Conservation (phyloP, 2,888 invertebrate species). For the Alitta virens region DNA sequence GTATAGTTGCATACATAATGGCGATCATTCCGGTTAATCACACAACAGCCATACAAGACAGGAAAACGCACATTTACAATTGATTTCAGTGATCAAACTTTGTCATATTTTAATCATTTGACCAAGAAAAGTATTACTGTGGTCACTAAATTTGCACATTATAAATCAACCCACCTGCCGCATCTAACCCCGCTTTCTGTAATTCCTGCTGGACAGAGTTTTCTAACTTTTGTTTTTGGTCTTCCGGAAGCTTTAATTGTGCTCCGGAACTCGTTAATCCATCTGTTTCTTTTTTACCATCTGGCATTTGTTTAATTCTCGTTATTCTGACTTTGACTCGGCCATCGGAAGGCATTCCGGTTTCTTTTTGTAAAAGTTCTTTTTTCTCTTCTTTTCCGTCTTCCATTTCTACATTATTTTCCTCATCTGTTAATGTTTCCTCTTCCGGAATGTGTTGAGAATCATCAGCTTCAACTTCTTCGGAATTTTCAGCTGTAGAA, state of each 20-base stretch:
- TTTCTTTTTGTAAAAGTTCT: no score
- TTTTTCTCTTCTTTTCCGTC: no score
- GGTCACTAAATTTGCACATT: no score
- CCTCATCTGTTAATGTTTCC: not conserved
- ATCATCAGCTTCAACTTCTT: not conserved
- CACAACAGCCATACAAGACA: no score
- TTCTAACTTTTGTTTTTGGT: constrained; percentile 41
- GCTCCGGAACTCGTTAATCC: constrained; percentile 8
- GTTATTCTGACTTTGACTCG: constrained; percentile 37
- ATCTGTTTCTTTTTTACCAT: constrained; percentile 10
- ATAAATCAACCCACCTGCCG: constrained; percentile 34
- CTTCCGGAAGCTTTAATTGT: constrained; percentile 12
- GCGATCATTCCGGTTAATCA: no score
- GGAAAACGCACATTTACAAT: no score
- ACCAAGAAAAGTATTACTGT: no score
- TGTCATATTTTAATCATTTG: no score
- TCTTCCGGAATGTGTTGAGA: not conserved
- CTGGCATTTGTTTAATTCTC: constrained; percentile 25
- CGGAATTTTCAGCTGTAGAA: not conserved
- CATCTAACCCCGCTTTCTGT: constrained; percentile 47
- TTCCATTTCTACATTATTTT: not conserved
- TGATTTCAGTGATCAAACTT: no score
- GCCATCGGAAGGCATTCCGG: constrained; percentile 14
- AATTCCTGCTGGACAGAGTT: constrained; percentile 43
- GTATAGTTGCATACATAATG: no score